Evolutionary conservation across 2,113 vertebrate genomes (phyloP).

Genomic region (Coreoperca whiteheadi): DNA sequence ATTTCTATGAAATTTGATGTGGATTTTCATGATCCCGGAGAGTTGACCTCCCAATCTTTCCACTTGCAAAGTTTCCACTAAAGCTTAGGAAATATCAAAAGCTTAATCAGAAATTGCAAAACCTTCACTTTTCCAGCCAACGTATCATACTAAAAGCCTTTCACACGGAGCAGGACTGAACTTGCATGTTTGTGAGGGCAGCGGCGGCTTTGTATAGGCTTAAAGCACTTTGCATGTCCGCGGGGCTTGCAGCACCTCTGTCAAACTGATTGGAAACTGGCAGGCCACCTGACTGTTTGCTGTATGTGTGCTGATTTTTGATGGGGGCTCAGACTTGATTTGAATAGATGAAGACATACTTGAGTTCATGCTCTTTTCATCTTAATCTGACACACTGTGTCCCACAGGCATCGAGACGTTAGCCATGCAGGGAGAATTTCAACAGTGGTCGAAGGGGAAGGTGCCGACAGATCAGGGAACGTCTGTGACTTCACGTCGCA

Average conservation of each 20-base stretch:
- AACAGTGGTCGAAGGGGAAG: conserved; percentile 27
- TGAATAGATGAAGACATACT: conserved; percentile 45
- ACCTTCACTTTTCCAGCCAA: conserved; percentile 10
- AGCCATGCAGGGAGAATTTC: conserved; percentile 8
- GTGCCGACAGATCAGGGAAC: conserved; percentile 12
- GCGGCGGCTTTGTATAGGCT: conserved; percentile 34
- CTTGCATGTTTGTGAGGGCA: conserved; percentile 57
- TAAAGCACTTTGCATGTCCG: conserved; percentile 50
- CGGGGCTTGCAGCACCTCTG: conserved; percentile 39
- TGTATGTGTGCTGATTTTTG: conserved; percentile 40
- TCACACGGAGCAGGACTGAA: conserved; percentile 50
- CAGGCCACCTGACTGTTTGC: conserved; percentile 29
- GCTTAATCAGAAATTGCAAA: background rate
- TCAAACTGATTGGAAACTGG: conserved; percentile 62
- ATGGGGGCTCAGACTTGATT: conserved; percentile 35
- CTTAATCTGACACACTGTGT: conserved; percentile 31
- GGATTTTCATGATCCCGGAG: background rate
- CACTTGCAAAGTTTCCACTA: background rate
- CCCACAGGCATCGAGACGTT: background rate
- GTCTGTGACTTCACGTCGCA: background rate
- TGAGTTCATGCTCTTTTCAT: conserved; percentile 45
- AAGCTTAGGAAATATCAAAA: conserved; percentile 2
- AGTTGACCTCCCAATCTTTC: background rate
- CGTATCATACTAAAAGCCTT: conserved; percentile 10
- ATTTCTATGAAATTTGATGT: background rate